These are phyloP conservation scores for Petrocephalus zakoni DNA, from an alignment of 2,113 vertebrate genomes.

Conservation along the genomic window DNA sequence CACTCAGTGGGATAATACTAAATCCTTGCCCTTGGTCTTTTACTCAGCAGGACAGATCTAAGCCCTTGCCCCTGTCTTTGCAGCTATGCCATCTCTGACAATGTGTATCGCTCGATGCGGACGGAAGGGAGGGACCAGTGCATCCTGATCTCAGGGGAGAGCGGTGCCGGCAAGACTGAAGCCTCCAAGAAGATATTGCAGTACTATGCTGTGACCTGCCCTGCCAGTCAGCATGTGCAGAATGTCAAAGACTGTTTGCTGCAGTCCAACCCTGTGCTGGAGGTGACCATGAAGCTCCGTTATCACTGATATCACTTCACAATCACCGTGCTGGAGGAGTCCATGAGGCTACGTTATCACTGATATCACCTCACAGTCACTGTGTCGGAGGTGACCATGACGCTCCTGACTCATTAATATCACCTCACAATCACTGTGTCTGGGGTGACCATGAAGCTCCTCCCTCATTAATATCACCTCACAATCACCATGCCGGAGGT, in stretches of 20 bases:
- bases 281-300: constrained; percentile 58
- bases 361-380: not conserved
- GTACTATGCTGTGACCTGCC: constrained; percentile 87
- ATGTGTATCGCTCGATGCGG: constrained; percentile 81
- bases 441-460: not conserved
- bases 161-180: constrained; percentile 91
- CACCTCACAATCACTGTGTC: not conserved
- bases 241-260: constrained; percentile 80
- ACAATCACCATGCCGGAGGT: constrained; percentile 78
- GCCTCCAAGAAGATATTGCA: constrained; percentile 92
- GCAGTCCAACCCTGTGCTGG: constrained; percentile 87
- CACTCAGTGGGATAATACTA: not conserved
- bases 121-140: constrained; percentile 86
- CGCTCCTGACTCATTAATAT: not conserved
- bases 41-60: not conserved
- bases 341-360: not conserved
- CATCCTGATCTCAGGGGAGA: constrained; percentile 93
- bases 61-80: not conserved
- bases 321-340: not conserved
- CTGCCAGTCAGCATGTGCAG: constrained; percentile 72
- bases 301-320: not conserved
- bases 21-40: too few relatives aligned
- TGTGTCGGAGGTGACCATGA: not conserved
- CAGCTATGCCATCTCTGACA: constrained; percentile 88
- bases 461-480: too few relatives aligned